phyloP scores from a whole-genome alignment of 2,888 invertebrate species.

The Hemaris fuciformis region DNA sequence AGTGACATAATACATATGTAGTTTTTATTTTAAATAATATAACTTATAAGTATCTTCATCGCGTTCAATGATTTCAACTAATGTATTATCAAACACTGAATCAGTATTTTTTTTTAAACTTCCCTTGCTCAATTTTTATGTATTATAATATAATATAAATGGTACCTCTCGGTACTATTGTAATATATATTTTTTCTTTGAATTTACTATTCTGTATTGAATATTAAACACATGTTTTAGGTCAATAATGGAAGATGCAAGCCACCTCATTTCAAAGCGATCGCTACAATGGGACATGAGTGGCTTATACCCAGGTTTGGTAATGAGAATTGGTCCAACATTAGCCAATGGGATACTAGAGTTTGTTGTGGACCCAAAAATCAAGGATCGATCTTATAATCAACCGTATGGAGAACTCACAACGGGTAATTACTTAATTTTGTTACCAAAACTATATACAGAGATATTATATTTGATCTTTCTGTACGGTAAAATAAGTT shows the following conservation, averaged over 20 bases:
- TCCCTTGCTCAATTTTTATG: too few relatives aligned
- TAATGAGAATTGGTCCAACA: conserved; percentile 88
- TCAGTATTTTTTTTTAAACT: too few relatives aligned
- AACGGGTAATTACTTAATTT: conserved; percentile 84
- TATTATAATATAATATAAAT: too few relatives aligned
- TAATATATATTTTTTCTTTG: background rate
- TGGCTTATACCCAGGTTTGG: conserved; percentile 87
- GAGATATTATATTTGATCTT: too few relatives aligned
- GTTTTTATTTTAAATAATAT: too few relatives aligned
- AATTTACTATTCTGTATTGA: background rate
- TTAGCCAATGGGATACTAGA: conserved; percentile 87
- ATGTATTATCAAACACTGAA: too few relatives aligned
- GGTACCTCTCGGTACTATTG: too few relatives aligned
- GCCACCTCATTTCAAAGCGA: conserved; percentile 85
- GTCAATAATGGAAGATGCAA: conserved; percentile 85
- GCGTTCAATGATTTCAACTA: too few relatives aligned
- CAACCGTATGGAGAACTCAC: conserved; percentile 81
- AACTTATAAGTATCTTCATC: too few relatives aligned
- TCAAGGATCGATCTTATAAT: conserved; percentile 77
- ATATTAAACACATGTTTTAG: conserved; percentile 48
- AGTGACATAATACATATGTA: too few relatives aligned
- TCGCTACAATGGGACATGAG: conserved; percentile 89
- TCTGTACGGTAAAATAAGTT: too few relatives aligned
- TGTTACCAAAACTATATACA: too few relatives aligned
- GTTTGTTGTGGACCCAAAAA: conserved; percentile 85